A percentile compares a stretch with the other conserved stretches of the same genome.
These are phyloP conservation scores for Norana najaformis DNA, from an alignment of 2,888 invertebrate species.

Conservation along the genomic window DNA sequence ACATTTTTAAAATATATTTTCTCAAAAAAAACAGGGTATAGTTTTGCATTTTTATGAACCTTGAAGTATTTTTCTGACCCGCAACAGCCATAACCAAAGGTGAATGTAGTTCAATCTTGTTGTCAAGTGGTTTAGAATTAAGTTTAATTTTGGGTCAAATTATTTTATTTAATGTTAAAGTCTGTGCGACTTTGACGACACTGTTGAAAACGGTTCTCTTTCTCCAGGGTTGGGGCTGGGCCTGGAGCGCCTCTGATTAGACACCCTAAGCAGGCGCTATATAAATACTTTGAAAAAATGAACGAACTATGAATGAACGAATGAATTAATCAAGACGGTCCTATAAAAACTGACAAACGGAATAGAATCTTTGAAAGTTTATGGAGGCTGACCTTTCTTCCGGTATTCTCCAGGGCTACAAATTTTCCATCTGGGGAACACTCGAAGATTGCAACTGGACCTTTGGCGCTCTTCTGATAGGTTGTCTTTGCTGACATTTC, in stretches of 20 bases:
- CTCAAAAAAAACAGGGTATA: too few species aligned
- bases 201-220: background rate
- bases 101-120: too few species aligned
- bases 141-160: background rate
- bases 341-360: background rate
- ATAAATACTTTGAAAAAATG: too few species aligned
- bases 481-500: conserved; percentile 66
- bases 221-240: too few species aligned
- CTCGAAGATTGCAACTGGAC: conserved; percentile 49
- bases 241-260: too few species aligned
- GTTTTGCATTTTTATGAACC: too few species aligned
- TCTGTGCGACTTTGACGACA: background rate
- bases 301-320: too few species aligned
- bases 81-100: too few species aligned
- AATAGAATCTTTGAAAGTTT: background rate
- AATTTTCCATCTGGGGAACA: conserved; percentile 64
- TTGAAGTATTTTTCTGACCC: too few species aligned
- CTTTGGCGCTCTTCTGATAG: conserved; percentile 54
- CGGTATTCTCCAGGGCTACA: conserved; percentile 64
- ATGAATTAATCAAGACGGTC: background rate
- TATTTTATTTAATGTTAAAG: background rate
- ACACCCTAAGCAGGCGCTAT: background rate
- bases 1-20: too few species aligned
- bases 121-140: too few species aligned
- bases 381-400: conserved; percentile 53